A percentile compares a stretch with the other conserved stretches of the same genome.
Conservation (phyloP, 2,113 vertebrate species). For the Carassius auratus region DNA sequence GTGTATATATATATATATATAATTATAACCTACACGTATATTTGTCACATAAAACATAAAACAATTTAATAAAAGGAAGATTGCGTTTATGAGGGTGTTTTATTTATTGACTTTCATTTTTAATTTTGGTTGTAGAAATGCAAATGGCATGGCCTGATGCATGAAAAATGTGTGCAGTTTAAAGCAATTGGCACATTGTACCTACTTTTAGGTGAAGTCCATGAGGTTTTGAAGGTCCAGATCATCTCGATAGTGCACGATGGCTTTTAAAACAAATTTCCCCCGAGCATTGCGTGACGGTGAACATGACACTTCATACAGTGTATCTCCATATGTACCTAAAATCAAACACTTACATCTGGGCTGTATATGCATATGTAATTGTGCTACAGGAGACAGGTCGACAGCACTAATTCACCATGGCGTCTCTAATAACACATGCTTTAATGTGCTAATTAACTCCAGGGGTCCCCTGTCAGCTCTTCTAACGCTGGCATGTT, state of each 20-base stretch:
- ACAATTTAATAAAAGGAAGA: too few species aligned
- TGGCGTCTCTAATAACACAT: conserved; percentile 50
- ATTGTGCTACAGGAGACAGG: conserved; percentile 27
- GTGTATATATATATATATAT: too few species aligned
- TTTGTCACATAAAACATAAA: too few species aligned
- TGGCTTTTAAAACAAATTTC: conserved; percentile 78
- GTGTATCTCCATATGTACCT: conserved; percentile 6
- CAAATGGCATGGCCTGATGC: background rate
- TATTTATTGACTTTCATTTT: too few species aligned
- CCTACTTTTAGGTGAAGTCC: conserved; percentile 82
- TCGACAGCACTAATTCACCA: conserved; percentile 41
- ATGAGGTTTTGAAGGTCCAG: conserved; percentile 81
- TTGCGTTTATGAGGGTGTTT: too few species aligned
- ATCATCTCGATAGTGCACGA: conserved; percentile 79
- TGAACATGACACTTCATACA: background rate
- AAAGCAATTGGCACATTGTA: conserved; percentile 23
- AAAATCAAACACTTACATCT: conserved; percentile 31
- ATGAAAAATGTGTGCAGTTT: background rate
- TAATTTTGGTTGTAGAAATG: background rate
- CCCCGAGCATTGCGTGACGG: conserved; percentile 73
- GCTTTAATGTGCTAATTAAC: conserved; percentile 53
- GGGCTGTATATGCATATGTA: conserved; percentile 37
- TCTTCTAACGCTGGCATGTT: conserved; percentile 20
- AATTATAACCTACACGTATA: too few species aligned
- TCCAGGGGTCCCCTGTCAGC: background rate